phyloP scores from a whole-genome alignment of 1,140 invertebrate genomes.

The Papilio polyxenes region DNA sequence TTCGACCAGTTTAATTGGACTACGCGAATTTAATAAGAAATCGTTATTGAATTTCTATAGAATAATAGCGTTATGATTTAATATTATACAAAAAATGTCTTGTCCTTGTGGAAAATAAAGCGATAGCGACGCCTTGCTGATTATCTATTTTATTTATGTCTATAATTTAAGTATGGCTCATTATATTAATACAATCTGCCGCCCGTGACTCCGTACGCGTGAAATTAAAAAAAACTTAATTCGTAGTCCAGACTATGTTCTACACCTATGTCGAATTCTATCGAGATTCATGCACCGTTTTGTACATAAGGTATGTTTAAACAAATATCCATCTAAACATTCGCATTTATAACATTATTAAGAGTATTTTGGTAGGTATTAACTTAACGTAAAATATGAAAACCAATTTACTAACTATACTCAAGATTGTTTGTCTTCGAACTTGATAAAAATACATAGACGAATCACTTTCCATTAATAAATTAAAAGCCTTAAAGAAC shows the following conservation, averaged over 20 bases:
- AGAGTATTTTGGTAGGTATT: not conserved
- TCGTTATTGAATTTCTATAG: not conserved
- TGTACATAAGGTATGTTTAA: no score
- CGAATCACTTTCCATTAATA: not conserved
- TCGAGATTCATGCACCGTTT: no score
- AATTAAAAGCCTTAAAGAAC: not conserved
- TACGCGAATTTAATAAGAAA: not conserved
- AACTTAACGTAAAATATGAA: not conserved
- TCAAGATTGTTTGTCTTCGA: not conserved
- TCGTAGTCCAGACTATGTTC: no score
- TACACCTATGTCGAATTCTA: no score
- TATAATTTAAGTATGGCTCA: not conserved
- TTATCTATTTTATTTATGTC: not conserved
- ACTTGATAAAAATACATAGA: not conserved
- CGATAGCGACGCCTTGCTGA: not conserved
- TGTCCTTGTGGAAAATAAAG: not conserved
- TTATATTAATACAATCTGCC: no score
- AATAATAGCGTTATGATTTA: not conserved
- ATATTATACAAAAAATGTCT: not conserved
- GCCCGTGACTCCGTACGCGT: no score
- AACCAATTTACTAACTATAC: not conserved
- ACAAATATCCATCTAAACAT: no score
- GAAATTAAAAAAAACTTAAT: no score
- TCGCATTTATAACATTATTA: no score
- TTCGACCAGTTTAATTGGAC: conserved; percentile 2